A percentile compares a stretch with the other conserved stretches of the same genome.
These are phyloP conservation scores for Gnatocerus cornutus DNA, from an alignment of 2,888 invertebrate species.

Conservation along the genomic window DNA sequence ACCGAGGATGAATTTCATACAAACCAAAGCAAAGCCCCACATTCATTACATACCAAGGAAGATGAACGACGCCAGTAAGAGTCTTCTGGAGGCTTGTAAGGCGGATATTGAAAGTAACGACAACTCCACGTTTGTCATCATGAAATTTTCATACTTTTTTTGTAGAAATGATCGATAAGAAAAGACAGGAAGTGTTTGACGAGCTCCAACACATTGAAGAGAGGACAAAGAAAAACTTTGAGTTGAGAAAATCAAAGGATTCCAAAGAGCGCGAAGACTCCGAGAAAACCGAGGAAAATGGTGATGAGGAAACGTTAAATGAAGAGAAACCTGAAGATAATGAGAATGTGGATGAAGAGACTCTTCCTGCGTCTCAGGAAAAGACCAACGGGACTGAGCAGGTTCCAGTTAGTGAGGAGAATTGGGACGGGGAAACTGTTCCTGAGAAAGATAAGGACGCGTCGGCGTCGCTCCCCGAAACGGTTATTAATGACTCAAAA, in stretches of 20 bases:
- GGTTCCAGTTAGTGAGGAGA: constrained; percentile 18
- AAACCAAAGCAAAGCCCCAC: constrained; percentile 89
- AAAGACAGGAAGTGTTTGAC: constrained; percentile 77
- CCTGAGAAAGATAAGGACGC: constrained; percentile 7
- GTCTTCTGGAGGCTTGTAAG: constrained; percentile 78
- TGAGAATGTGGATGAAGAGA: not conserved
- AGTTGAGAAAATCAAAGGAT: constrained; percentile 55
- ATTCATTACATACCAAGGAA: constrained; percentile 91
- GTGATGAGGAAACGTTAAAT: constrained; percentile 22
- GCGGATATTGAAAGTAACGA: constrained; percentile 79
- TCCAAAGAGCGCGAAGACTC: constrained; percentile 46
- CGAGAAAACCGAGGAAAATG: constrained; percentile 27
- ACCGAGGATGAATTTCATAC: constrained; percentile 86
- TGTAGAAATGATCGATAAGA: constrained; percentile 78
- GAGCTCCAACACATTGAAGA: constrained; percentile 79
- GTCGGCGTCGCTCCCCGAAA: not conserved
- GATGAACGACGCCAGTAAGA: constrained; percentile 80
- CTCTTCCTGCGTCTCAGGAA: constrained; percentile 6
- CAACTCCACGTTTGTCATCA: too few species aligned
- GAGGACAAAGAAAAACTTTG: constrained; percentile 70
- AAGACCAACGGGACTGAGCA: constrained; percentile 11
- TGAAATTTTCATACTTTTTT: too few species aligned
- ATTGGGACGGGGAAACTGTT: constrained; percentile 22
- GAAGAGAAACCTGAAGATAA: constrained; percentile 29
- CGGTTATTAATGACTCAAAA: constrained; percentile 20